Percentiles rank a stretch among this genome's conserved stretches.
phyloP scores from a whole-genome alignment of 2,888 invertebrate genomes.

The Dryococelus australis region DNA sequence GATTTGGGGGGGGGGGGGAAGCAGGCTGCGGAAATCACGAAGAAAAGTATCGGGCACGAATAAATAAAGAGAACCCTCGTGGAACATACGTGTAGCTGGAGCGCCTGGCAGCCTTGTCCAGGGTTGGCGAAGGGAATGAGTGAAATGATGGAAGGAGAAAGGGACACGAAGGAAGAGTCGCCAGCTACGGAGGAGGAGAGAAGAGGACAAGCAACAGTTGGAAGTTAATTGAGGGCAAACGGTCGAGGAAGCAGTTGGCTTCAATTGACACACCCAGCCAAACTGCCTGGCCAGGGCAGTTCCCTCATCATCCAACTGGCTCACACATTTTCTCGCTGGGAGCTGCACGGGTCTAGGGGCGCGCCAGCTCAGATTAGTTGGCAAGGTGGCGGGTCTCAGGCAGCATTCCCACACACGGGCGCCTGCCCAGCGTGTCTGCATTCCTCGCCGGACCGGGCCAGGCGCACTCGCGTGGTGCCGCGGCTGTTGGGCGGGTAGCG shows the following conservation, averaged over 20 bases:
- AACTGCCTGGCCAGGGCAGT: constrained; percentile 18
- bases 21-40: too few species aligned
- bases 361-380: not conserved
- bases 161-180: not conserved
- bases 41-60: too few species aligned
- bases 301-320: not conserved
- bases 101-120: not conserved
- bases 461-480: not conserved
- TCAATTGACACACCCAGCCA: constrained; percentile 39
- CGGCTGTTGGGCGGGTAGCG: not conserved
- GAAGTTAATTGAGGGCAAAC: constrained; percentile 38
- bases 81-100: not conserved
- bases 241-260: constrained; percentile 36
- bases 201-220: constrained; percentile 33
- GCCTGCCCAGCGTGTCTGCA: not conserved
- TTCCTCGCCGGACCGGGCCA: too few species aligned
- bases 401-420: too few species aligned
- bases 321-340: not conserved
- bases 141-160: not conserved
- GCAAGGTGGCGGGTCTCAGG: not conserved
- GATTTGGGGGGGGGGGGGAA: too few species aligned
- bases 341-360: not conserved
- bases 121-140: not conserved
- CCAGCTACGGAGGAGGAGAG: constrained; percentile 13
- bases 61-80: too few species aligned